Evolutionary conservation across 1,140 invertebrate genomes (phyloP).

Genomic region (Drosophila kohkoa): DNA sequence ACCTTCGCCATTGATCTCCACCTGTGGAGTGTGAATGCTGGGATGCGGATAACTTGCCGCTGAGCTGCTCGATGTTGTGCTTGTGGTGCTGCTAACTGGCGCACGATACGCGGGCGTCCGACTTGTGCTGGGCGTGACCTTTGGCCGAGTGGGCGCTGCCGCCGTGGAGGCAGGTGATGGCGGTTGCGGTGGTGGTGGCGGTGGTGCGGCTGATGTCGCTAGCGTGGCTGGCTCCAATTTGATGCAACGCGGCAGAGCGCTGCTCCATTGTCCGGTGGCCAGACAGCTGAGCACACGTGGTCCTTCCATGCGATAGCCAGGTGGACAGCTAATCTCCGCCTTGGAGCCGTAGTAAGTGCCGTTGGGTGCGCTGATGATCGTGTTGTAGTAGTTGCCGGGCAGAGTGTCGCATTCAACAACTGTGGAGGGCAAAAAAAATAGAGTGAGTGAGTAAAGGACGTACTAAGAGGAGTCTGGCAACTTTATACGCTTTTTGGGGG

Average conservation of each 20-base stretch:
- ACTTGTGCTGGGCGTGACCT: conserved; percentile 59
- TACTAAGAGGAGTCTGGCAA: no score
- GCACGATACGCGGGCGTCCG: conserved; percentile 62
- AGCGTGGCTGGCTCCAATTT: conserved; percentile 86
- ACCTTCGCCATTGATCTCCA: conserved; percentile 82
- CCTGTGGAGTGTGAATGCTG: conserved; percentile 63
- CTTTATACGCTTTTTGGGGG: no score
- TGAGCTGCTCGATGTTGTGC: conserved; percentile 47
- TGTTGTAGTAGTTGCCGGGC: conserved; percentile 89
- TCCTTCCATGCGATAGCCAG: conserved; percentile 90
- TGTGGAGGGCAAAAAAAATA: conserved; percentile 61
- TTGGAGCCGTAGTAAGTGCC: conserved; percentile 89
- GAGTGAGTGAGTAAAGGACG: no score
- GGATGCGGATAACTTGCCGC: conserved; percentile 47
- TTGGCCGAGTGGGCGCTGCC: conserved; percentile 53
- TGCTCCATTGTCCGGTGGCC: conserved; percentile 92
- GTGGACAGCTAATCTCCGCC: conserved; percentile 91
- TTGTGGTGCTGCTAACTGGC: conserved; percentile 54
- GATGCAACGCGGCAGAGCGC: conserved; percentile 89
- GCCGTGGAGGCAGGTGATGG: conserved; percentile 26
- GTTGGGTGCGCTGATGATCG: conserved; percentile 88
- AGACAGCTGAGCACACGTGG: conserved; percentile 89
- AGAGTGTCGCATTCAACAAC: conserved; percentile 92
- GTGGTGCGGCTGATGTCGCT: conserved; percentile 53
- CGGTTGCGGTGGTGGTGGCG: conserved; percentile 20